phyloP scores from a whole-genome alignment of 2,888 invertebrate species.

The Psylliodes chrysocephalus region DNA sequence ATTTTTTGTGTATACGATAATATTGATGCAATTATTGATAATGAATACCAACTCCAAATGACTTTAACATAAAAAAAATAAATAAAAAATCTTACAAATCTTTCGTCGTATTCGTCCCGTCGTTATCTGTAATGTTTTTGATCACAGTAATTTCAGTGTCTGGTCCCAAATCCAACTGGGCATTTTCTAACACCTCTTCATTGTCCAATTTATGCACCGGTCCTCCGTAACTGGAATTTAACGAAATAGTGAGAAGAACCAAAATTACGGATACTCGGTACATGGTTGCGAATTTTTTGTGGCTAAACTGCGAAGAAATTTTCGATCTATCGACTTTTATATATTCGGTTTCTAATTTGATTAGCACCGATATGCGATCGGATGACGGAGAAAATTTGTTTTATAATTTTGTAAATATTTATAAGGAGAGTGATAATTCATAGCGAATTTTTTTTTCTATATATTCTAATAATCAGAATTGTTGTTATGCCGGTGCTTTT shows the following conservation, averaged over 20 bases:
- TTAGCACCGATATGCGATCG: constrained; percentile 42
- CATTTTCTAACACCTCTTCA: background rate
- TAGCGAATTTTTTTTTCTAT: constrained; percentile 4
- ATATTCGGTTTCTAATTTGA: constrained; percentile 39
- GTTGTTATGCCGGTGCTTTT: too few species aligned
- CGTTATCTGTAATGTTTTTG: background rate
- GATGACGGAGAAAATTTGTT: background rate
- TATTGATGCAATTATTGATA: too few species aligned
- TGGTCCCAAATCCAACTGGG: background rate
- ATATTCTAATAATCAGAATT: too few species aligned
- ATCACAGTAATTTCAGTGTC: background rate
- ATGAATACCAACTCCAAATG: too few species aligned
- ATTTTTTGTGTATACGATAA: too few species aligned
- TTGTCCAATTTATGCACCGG: constrained; percentile 21
- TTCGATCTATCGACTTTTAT: constrained; percentile 34
- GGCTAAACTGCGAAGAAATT: constrained; percentile 30
- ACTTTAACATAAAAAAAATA: too few species aligned
- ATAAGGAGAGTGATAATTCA: constrained; percentile 21
- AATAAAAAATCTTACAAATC: constrained; percentile 38
- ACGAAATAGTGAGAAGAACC: constrained; percentile 22
- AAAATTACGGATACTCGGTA: constrained; percentile 14
- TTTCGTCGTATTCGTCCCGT: constrained; percentile 14
- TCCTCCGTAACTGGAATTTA: constrained; percentile 15
- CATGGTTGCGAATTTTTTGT: constrained; percentile 29
- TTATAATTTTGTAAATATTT: constrained; percentile 20